Base-by-base conservation (phyloP, 2,113 vertebrate species). In the Capricornis sumatraensis region DNA sequence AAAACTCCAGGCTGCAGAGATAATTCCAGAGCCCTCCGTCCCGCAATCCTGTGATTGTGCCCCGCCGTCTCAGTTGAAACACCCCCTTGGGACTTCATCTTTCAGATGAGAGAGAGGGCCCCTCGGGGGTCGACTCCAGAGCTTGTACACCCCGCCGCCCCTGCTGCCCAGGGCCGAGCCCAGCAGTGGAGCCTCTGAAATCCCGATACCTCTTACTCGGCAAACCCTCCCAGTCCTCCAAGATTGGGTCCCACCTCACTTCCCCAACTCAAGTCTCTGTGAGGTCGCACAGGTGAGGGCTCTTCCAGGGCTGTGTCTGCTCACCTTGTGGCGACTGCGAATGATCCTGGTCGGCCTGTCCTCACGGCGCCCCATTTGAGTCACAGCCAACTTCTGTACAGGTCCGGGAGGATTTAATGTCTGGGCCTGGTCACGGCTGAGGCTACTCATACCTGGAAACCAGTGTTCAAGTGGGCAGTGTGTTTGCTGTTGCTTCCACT, bases 71-170 rank as follows among this genome's bases (percentile, higher is more conserved):
- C 11, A 5, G 50, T 27, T 27, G 11, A 78, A 71, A 50, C 30
- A 14, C 47, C 14, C 5, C 0, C 21, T 8, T n/a, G 76, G 25
- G 36, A 15, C 36, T 79, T 30, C 40, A 0, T 36, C 36, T 89
- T 45, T 50, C 30, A 28, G 23, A 17, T 7, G 82, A 79, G 33
- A 30, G 30, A 21, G 15, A 30, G n/a, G 27, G 36, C 62, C 36
- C 53, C 21, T 45, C 8, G 7, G 36, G 27, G 27, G 6, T 2
- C 6, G 71, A 57, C 74, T 71, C n/a, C 12, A 67, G 84, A 52
- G 33, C 30, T 0, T 1, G 13, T 8, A 1, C 45, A 30, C 6
- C 11, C 52, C 3, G 0, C 45, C 5, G 16, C 30, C 23, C 5
- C 33, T 14, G 78, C 81, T 28, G 36, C 57, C 12, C 4, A 43